phyloP scores from a whole-genome alignment of 2,113 vertebrate genomes.

The human (Homo sapiens) region DNA sequence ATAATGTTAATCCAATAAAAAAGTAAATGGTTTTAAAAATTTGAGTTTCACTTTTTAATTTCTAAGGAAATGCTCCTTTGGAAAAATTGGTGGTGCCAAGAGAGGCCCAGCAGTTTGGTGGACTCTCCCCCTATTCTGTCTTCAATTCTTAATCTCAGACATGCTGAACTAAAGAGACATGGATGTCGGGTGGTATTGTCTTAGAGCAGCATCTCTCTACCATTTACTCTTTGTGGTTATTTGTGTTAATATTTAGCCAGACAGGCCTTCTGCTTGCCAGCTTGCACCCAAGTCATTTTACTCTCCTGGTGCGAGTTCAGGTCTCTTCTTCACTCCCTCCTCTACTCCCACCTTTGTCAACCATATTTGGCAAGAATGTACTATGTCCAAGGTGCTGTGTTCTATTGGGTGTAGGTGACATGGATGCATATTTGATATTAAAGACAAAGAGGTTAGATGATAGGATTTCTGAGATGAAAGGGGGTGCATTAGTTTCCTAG shows the following conservation, averaged over 20 bases:
- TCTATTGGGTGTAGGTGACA: background rate
- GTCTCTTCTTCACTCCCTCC: background rate
- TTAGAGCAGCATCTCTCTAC: background rate
- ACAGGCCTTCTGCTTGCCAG: background rate
- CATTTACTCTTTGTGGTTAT: background rate
- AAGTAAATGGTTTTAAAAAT: slow-evolving; percentile 50
- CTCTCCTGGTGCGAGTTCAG: background rate
- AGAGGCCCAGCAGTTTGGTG: background rate
- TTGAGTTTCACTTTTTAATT: slow-evolving; percentile 48
- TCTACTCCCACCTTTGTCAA: background rate
- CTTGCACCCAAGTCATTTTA: background rate
- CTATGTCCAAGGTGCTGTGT: background rate
- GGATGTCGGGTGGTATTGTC: background rate
- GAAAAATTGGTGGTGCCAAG: slow-evolving; percentile 15
- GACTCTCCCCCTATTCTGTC: slow-evolving; percentile 10
- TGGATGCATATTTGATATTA: background rate
- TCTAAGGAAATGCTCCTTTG: slow-evolving; percentile 30
- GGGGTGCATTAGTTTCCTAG: background rate
- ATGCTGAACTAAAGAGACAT: background rate
- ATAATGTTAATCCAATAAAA: slow-evolving; percentile 33
- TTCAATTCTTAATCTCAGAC: slow-evolving; percentile 60
- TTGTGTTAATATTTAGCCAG: background rate
- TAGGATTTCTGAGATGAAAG: background rate
- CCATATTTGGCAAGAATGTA: background rate
- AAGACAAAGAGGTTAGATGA: background rate